Evolutionary conservation across 2,888 invertebrate genomes (phyloP), one percentile per base, ranked within the genome.

Genomic region (Hydraecia micacea): DNA sequence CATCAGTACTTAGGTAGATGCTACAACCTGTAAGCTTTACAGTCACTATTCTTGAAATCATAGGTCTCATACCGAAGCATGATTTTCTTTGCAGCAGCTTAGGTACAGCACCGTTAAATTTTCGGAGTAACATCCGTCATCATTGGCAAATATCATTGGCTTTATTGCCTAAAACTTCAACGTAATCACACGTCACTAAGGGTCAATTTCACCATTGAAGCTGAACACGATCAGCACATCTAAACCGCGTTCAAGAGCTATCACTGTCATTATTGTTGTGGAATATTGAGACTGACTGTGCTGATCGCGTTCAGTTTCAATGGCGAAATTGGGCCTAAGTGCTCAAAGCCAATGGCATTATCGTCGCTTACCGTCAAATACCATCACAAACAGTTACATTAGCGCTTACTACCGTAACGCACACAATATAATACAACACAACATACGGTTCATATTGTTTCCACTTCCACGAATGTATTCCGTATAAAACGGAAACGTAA

Each of bases 401-500:
- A 74, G 71, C 49, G 67, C 21, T 60, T 65, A 76, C 73, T n/a
- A 87, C 75, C 87, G 87, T 85, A 62, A 39, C 85, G 18, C 58
- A 74, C 42, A 87, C 76, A 85, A 87, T 84, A 76, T 73, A 78
- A 72, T 42, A 49, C 15, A 71, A 78, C 46, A 63, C 15, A 70
- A 60, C 60, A 62, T 55, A 74, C 39, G 18, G 63, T 79, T 60
- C 36, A 66, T 55, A 72, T 80, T 76, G 58, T 76, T 55, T 83
- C 49, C 46, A 85, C 78, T 86, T 81, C 73, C 77, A 77, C 67
- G n/a, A 58, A 65, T 62, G 9, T 70, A 66, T 89, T 87, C 84
- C 82, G 65, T 75, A 75, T 77, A 66, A 63, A 79, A 82, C 81
- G 89, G 86, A 86, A 87, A 73, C 39, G 65, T 73, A 71, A 84